Evolutionary conservation across 2,113 vertebrate species (phyloP).

Genomic region (Gobio gobio): DNA sequence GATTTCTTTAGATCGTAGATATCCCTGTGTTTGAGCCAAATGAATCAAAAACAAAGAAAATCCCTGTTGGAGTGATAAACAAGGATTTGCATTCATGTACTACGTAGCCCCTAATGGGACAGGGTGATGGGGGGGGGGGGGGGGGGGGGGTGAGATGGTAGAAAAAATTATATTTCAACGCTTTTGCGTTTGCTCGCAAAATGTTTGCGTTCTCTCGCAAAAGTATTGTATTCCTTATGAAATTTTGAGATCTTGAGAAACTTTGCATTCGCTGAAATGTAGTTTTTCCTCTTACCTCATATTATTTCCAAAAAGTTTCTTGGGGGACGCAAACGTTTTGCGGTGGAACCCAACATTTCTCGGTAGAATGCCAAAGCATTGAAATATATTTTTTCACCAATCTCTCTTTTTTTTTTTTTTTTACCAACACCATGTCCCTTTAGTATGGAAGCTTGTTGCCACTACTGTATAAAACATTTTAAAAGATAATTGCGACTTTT

Average conservation of each 20-base stretch:
- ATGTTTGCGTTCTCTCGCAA: no score
- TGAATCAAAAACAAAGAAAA: conserved; percentile 17
- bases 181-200: not conserved
- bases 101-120: not conserved
- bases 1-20: conserved; percentile 41
- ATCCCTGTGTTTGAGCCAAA: not conserved
- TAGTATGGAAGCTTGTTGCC: no score
- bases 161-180: not conserved
- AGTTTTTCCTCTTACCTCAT: no score
- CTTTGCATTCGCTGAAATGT: not conserved
- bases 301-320: not conserved
- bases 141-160: not conserved
- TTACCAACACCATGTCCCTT: not conserved
- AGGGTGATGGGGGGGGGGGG: not conserved
- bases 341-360: no score
- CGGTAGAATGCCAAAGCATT: not conserved
- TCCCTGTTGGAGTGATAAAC: not conserved
- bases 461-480: no score
- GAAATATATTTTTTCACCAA: not conserved
- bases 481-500: no score
- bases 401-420: not conserved
- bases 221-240: no score
- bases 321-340: not conserved
- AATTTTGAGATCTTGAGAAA: not conserved
- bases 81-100: conserved; percentile 9